These are phyloP conservation scores for Synergus laeviventris DNA, from an alignment of 2,888 invertebrate genomes.

Conservation along the genomic window DNA sequence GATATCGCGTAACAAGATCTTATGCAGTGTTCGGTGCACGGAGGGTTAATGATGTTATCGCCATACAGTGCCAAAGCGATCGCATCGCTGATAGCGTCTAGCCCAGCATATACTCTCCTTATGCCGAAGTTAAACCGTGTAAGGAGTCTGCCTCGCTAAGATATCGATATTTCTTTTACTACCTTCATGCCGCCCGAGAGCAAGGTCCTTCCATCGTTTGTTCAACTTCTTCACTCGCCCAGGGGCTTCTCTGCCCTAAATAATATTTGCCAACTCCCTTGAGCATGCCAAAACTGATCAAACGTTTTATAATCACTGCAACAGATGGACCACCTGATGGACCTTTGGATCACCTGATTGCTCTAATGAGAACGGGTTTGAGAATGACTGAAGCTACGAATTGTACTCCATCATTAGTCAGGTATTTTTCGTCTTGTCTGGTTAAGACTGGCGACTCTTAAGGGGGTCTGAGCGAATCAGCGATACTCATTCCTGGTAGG, in stretches of 20 bases:
- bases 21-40: conserved; percentile 67
- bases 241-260: conserved; percentile 6
- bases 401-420: conserved; percentile 26
- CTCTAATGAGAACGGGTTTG: conserved; percentile 14
- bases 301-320: neutral
- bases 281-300: neutral
- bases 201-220: conserved; percentile 52
- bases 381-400: neutral
- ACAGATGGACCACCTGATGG: neutral
- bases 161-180: conserved; percentile 67
- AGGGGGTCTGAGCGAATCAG: neutral
- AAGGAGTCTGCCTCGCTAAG: conserved; percentile 53
- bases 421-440: conserved; percentile 16
- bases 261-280: neutral
- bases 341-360: neutral
- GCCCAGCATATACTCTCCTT: conserved; percentile 56
- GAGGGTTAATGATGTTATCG: conserved; percentile 76
- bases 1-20: conserved; percentile 76
- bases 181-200: conserved; percentile 47
- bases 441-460: neutral
- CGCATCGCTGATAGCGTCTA: conserved; percentile 72
- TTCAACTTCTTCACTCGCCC: conserved; percentile 39
- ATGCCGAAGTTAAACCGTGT: conserved; percentile 51
- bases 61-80: conserved; percentile 75
- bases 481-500: conserved; percentile 29